Evolutionary conservation across 2,113 vertebrate species (phyloP).

Genomic region (Lophius piscatorius): DNA sequence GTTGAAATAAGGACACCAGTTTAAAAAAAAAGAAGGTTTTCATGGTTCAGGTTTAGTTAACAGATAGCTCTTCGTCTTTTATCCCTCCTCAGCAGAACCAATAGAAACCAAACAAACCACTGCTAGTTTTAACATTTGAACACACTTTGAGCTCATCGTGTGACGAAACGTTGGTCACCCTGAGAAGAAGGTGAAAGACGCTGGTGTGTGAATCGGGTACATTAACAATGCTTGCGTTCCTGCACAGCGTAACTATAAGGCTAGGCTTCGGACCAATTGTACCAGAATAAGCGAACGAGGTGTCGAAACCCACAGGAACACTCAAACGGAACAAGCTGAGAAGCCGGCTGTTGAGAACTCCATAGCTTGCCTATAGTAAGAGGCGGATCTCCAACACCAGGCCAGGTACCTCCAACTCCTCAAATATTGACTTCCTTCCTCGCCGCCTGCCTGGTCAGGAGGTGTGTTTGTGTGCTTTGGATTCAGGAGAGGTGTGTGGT

Average conservation of each 20-base stretch:
- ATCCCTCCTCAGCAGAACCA: too few species aligned
- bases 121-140: too few species aligned
- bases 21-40: too few species aligned
- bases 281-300: constrained; percentile 24
- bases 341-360: constrained; percentile 44
- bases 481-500: constrained; percentile 67
- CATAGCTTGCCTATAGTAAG: constrained; percentile 45
- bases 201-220: too few species aligned
- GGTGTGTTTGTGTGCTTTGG: constrained; percentile 77
- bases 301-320: constrained; percentile 14
- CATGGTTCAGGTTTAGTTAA: too few species aligned
- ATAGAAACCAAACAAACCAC: too few species aligned
- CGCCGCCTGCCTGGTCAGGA: constrained; percentile 61
- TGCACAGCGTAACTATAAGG: constrained; percentile 3
- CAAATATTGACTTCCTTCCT: constrained; percentile 80
- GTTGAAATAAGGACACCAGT: too few species aligned
- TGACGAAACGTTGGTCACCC: too few species aligned
- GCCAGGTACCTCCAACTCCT: constrained; percentile 60
- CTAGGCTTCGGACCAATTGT: not conserved
- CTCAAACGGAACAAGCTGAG: constrained; percentile 21
- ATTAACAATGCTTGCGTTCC: too few species aligned
- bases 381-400: constrained; percentile 33
- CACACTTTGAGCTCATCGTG: too few species aligned
- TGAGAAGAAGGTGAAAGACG: too few species aligned
- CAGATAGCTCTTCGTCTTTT: too few species aligned